Evolutionary conservation across 2,797 vertebrate genomes (phyloP), one percentile per base, ranked within the genome.

Genomic region (Hippoglossus hippoglossus): DNA sequence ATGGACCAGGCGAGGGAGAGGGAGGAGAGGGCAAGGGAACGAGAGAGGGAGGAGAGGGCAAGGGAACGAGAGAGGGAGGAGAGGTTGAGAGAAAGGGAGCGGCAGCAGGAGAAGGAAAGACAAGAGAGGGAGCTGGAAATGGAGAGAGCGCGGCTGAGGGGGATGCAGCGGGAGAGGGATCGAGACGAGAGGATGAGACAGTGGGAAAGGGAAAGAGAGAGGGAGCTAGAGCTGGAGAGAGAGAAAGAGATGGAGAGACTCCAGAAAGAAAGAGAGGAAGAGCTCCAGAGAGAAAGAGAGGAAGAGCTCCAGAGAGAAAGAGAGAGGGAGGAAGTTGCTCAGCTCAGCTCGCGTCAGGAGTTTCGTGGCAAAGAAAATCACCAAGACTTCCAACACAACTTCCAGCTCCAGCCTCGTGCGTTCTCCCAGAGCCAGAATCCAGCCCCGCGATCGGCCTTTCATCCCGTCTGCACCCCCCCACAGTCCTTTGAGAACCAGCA

Each of bases 361-460:
- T 81, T 75, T 70, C 84, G 73, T 39, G 53, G 51, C 57, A 34
- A 34, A 34, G 34, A 36, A 3, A 66, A 61, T 50, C 76, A 69
- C 46, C 77, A 82, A 39, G 80, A 85, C 59, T 59, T 76, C 75
- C 83, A 71, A 19, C 63, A 61, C 6, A 66, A 66, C 77, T 56
- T 80, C 44, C 90, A 81, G 56, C 57, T 67, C 36, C 55, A 75
- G 55, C 47, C 65, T 24, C 81, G 57, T 44, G 58, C 60, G 0
- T 68, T 65, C 72, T 65, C 77, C 26, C 75, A 81, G 2, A 54
- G 24, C 70, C 81, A 76, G 41, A 80, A 54, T 59, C 87, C 85
- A 15, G 59, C 53, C 54, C 80, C 73, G 1, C 69, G 80, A 25
- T 95, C 94, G 6, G 94, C 94, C 19, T 95, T 95, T 57, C 59